Evolutionary conservation across 2,888 invertebrate genomes (phyloP).

Genomic region (Flexamia atlantica): DNA sequence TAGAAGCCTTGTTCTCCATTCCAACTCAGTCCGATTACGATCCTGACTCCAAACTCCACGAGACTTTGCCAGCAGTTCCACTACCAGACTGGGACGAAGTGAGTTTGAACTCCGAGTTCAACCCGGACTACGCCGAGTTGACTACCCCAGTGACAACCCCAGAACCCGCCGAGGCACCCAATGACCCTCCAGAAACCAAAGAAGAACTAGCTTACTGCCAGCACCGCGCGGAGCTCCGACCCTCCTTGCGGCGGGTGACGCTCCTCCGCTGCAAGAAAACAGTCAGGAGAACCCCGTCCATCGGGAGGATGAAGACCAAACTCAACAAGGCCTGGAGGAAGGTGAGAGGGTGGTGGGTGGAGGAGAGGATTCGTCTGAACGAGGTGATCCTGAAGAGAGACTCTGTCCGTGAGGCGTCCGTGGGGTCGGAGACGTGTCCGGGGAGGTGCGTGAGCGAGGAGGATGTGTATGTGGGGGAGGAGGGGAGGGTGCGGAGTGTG

Average conservation of each 20-base stretch:
- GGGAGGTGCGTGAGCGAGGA: conserved; percentile 37
- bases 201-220: conserved; percentile 67
- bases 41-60: conserved; percentile 17
- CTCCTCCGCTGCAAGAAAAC: conserved; percentile 64
- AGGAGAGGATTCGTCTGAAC: conserved; percentile 66
- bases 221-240: conserved; percentile 64
- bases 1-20: conserved; percentile 29
- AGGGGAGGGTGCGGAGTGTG: conserved; percentile 25
- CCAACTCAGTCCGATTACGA: background rate
- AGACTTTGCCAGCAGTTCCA: conserved; percentile 37
- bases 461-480: conserved; percentile 52
- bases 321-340: conserved; percentile 68
- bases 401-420: conserved; percentile 65
- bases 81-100: conserved; percentile 64
- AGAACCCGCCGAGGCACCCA: conserved; percentile 24
- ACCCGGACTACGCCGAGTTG: conserved; percentile 63
- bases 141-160: conserved; percentile 45
- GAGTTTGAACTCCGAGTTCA: conserved; percentile 41
- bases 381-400: conserved; percentile 67
- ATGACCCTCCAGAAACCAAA: background rate
- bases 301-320: conserved; percentile 63
- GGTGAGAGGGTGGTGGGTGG: conserved; percentile 69
- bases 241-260: conserved; percentile 63
- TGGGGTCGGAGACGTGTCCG: conserved; percentile 1
- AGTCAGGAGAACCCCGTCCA: conserved; percentile 56